A percentile compares a stretch with the other conserved stretches of the same genome.
These are phyloP conservation scores for Harpalus rubripes DNA, from an alignment of 2,888 invertebrate species.

Conservation along the genomic window DNA sequence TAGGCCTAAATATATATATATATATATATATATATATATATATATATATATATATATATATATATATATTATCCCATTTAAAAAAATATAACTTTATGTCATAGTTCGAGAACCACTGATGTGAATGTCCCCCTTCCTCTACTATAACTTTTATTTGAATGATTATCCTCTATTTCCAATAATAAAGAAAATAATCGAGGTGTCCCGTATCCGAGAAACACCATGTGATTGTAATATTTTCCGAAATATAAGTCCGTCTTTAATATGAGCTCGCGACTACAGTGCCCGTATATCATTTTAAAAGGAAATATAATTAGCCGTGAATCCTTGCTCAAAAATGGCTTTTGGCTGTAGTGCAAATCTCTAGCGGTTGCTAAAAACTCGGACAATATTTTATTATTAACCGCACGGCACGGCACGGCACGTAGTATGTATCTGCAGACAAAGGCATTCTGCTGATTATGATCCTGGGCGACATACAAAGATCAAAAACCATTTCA, in stretches of 20 bases:
- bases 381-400: slow-evolving; percentile 22
- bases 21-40: too few relatives aligned
- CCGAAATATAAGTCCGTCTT: neutral
- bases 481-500: slow-evolving; percentile 53
- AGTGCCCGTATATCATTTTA: neutral
- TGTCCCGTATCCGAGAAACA: too few relatives aligned
- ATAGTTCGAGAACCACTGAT: too few relatives aligned
- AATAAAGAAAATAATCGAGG: too few relatives aligned
- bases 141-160: too few relatives aligned
- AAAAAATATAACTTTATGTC: too few relatives aligned
- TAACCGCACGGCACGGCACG: neutral
- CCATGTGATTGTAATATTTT: too few relatives aligned
- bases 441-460: slow-evolving; percentile 40
- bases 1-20: too few relatives aligned
- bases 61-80: too few relatives aligned
- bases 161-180: too few relatives aligned
- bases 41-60: too few relatives aligned
- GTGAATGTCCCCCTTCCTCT: too few relatives aligned
- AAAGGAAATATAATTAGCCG: slow-evolving; percentile 2
- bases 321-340: neutral
- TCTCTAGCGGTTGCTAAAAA: neutral
- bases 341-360: neutral
- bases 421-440: neutral
- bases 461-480: slow-evolving; percentile 14
- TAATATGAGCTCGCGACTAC: neutral